These are phyloP conservation scores for Drosophila sproati DNA, from an alignment of 1,140 invertebrate genomes.

Conservation along the genomic window DNA sequence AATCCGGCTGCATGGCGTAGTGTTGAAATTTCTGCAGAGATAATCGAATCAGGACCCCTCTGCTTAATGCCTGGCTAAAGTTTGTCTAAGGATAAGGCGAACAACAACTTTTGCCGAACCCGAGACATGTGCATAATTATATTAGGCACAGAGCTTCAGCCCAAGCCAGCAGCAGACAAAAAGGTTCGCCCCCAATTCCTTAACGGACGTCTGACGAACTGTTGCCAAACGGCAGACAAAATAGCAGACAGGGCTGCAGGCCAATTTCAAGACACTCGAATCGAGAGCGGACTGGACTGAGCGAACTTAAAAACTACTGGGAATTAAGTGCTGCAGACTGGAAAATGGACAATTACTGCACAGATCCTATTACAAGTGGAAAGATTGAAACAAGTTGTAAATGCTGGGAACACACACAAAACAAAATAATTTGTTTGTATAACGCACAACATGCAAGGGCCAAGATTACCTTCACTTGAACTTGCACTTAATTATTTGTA, in stretches of 20 bases:
- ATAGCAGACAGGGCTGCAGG: constrained; percentile 62
- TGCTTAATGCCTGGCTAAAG: constrained; percentile 62
- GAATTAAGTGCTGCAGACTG: constrained; percentile 72
- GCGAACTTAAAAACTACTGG: constrained; percentile 8
- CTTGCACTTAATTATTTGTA: too few species aligned
- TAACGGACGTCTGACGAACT: constrained; percentile 56
- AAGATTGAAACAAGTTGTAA: too few species aligned
- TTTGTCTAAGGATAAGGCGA: constrained; percentile 67
- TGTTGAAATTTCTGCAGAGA: constrained; percentile 48
- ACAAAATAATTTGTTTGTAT: too few species aligned
- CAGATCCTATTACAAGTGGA: constrained; percentile 43
- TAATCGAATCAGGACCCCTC: constrained; percentile 74
- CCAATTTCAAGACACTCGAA: constrained; percentile 38
- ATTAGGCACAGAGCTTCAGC: constrained; percentile 29
- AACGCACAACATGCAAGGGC: too few species aligned
- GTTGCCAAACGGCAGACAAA: constrained; percentile 56
- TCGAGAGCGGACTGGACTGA: neutral
- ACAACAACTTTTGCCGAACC: constrained; percentile 32
- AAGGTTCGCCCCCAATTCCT: constrained; percentile 57
- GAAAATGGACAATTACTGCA: constrained; percentile 66
- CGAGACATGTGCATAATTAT: constrained; percentile 79
- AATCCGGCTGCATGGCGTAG: constrained; percentile 56
- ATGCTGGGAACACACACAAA: too few species aligned
- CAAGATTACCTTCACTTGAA: too few species aligned
- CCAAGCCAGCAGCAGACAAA: constrained; percentile 40